Evolutionary conservation across 1,140 invertebrate species (phyloP), one percentile per base, ranked within the genome.

Genomic region (Drosophila burlai): DNA sequence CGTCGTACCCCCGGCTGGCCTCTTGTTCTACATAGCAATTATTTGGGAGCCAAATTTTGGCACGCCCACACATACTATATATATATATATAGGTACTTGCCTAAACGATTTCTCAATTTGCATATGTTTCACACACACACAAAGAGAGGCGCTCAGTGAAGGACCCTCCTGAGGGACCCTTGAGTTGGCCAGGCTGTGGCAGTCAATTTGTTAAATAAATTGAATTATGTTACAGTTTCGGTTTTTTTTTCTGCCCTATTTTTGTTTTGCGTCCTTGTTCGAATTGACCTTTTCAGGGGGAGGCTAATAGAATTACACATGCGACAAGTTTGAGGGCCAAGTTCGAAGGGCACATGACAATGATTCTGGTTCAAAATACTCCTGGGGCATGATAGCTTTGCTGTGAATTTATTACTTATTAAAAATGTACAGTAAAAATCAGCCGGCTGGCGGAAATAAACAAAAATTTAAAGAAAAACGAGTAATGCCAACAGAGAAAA

Each of bases 121-220:
- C 84, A 87, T 87, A 87, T 83, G 81, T 76, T 77, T 71, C 67
- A 67, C 63, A 47, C 49, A 68, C 11, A 50, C 18, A 58, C 61
- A 21, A 2, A 43, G 13, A 11, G 13, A 55, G 31, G 15, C 4
- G 34, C 8, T 38, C 34, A 21, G 52, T 34, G 45, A 52, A 64
- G 46, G 61, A 74, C 60, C 65, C 71, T 59, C 57, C 60, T 64
- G 42, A 36, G 69, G 58, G 69, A 52, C 47, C 47, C 66, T 78
- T 65, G 60, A 66, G 76, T 73, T 68, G 77, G 73, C 76, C 67
- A 67, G 72, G 67, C 76, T 67, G 76, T 83, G 85, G 63, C 84
- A 87, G 81, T 87, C 84, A 87, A 89, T 87, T 87, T 87, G 84
- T 90, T 81, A 81, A 89, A 84, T 90, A 87, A 87, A 87, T 90